Base-by-base conservation (phyloP, 2,888 invertebrate genomes). In the Acrobeloides nanus region DNA sequence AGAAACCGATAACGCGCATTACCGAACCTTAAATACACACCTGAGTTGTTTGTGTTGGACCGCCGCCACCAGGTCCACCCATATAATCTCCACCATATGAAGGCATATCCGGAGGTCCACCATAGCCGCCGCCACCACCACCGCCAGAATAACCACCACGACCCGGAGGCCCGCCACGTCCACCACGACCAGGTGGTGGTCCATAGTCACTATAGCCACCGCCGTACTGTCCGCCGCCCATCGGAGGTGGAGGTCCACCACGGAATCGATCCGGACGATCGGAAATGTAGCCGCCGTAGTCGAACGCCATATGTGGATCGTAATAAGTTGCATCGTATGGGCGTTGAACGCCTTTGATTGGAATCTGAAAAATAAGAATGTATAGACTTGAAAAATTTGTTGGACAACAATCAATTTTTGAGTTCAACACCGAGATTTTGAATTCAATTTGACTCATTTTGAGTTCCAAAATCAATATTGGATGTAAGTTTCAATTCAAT, bases 301-400 rank as follows among this genome's bases (percentile, higher is more conserved):
- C 89, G 55, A 85, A 84, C 27, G 89, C 84, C 74, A 85, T 89
- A 77, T 82, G 85, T 68, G 93, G 90, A 74, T 95, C 92, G 75
- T 86, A 95, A 78, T 93, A 89, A 76, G 88, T 85, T 25, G 95
- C 90, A 76, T 95, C 89, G 78, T 95, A 95, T 39, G 85, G 74
- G 46, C 75, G 74, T 51, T 70, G 72, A 2, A 75, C 71, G 15
- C 78, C 79, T 62, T 78, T 79, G 25, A 77, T 76, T 31, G 78
- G 78, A 23, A 77, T 75, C 77, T 78, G 53, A 24, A 62, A 65
- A 43, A 17, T 34, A 2, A 23, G 20, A 29, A 21, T 18, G n/a
- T 15, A 10, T 10, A 51, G 35, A 37, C n/a, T n/a, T n/a, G n/a
- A n/a, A n/a, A n/a, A n/a, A n/a, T n/a, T n/a, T n/a, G n/a, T n/a